Conservation (phyloP, 92 coral and sea anemone species). For the Bergia puertoricense region DNA sequence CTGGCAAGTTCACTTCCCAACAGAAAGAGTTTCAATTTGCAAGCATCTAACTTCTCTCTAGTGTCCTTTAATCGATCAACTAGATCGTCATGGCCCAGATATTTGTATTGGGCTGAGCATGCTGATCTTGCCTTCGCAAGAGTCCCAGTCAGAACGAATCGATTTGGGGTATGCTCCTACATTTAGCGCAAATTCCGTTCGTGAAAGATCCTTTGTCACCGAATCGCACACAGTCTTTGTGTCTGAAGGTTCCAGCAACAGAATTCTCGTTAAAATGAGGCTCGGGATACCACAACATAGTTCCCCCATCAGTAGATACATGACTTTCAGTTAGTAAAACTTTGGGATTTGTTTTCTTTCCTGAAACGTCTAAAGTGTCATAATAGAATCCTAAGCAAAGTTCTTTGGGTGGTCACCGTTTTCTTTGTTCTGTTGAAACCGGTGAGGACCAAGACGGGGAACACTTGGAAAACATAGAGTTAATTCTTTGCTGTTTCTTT, state of each 20-base stretch:
- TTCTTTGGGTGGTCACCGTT: not conserved
- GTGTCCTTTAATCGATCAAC: constrained; percentile 9
- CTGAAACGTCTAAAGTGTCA: constrained; percentile 1
- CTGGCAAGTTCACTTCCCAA: constrained; percentile 6
- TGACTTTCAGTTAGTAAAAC: constrained; percentile 5
- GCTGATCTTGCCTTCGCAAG: constrained; percentile 11
- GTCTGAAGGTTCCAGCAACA: constrained; percentile 11
- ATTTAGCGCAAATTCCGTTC: not conserved
- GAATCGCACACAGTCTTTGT: constrained; percentile 11
- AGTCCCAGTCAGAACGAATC: not conserved
- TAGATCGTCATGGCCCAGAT: constrained; percentile 12
- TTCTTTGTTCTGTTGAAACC: no score
- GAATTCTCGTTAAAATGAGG: constrained; percentile 9
- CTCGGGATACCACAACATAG: constrained; percentile 14
- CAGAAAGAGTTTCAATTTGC: not conserved
- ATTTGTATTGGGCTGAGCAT: constrained; percentile 18
- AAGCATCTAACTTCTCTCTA: constrained; percentile 9
- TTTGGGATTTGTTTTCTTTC: constrained; percentile 5
- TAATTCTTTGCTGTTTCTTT: constrained; percentile 2
- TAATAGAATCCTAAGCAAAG: not conserved
- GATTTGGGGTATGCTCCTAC: constrained; percentile 15
- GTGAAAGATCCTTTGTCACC: constrained; percentile 7
- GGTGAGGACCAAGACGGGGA: not conserved
- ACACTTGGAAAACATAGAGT: not conserved
- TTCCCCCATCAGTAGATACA: constrained; percentile 17